Percentiles rank a stretch among this genome's conserved stretches.
phyloP scores from a whole-genome alignment of 2,113 vertebrate genomes.

The Vombatus ursinus region DNA sequence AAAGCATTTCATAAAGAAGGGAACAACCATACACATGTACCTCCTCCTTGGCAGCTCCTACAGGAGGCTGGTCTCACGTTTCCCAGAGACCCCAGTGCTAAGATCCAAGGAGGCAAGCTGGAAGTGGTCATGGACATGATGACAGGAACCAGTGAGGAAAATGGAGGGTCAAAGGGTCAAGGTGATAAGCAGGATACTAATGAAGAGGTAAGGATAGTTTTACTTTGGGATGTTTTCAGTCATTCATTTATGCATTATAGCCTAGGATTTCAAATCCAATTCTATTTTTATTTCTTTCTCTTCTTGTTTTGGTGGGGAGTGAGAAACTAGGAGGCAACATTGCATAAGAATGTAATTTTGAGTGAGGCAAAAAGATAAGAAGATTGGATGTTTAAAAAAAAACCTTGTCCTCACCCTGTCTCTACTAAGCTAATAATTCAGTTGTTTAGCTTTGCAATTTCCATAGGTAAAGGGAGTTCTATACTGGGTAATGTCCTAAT shows the following conservation, averaged over 20 bases:
- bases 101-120: neutral
- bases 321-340: neutral
- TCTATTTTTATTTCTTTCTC: neutral
- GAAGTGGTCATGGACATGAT: neutral
- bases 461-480: slow-evolving; percentile 6
- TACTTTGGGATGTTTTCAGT: neutral
- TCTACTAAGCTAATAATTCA: neutral
- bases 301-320: neutral
- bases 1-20: slow-evolving; percentile 32
- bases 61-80: neutral
- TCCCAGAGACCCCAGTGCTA: neutral
- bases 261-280: neutral
- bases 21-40: neutral
- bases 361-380: neutral
- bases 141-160: neutral
- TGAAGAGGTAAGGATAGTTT: neutral
- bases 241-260: neutral
- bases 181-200: neutral
- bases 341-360: neutral
- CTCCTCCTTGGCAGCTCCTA: neutral
- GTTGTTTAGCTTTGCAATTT: neutral
- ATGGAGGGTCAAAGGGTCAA: neutral
- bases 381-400: neutral
- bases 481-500: neutral
- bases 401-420: neutral